phyloP scores from a whole-genome alignment of 2,113 vertebrate genomes.

The Asarcornis scutulata region DNA sequence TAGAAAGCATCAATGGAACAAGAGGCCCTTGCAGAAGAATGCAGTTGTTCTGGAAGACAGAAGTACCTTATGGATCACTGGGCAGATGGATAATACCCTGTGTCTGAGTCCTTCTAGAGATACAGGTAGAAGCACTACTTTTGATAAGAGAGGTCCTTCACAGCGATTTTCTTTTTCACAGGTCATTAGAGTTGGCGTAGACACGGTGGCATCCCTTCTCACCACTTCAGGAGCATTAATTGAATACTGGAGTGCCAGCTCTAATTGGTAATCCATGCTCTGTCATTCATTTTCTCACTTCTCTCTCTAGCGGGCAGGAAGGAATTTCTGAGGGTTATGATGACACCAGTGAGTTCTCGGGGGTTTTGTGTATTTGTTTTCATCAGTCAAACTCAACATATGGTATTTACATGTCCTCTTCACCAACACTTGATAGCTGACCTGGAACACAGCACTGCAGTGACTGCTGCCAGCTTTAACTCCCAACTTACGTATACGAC shows the following conservation, averaged over 20 bases:
- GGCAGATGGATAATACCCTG: neutral
- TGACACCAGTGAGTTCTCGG: slow-evolving; percentile 25
- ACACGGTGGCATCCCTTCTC: neutral
- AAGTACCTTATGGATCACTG: neutral
- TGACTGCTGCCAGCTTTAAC: slow-evolving; percentile 38
- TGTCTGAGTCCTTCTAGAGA: neutral
- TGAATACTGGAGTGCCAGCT: neutral
- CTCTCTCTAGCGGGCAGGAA: neutral
- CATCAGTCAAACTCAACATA: slow-evolving; percentile 37
- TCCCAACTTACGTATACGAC: neutral
- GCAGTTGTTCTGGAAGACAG: neutral
- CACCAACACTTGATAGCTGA: neutral
- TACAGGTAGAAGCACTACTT: neutral
- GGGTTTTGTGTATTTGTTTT: slow-evolving; percentile 64
- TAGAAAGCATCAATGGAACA: slow-evolving; percentile 57
- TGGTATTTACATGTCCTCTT: slow-evolving; percentile 48
- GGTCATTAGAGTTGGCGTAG: neutral
- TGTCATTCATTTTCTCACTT: slow-evolving; percentile 64
- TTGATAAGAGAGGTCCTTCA: neutral
- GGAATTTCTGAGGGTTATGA: slow-evolving; percentile 43
- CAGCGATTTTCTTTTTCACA: neutral
- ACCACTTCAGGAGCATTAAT: neutral
- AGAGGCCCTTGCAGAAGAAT: slow-evolving; percentile 12
- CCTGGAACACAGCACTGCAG: neutral
- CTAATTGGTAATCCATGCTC: neutral